Percentiles rank a stretch among this genome's conserved stretches.
These are phyloP conservation scores for Synanthedon andrenaeformis DNA, from an alignment of 2,888 invertebrate species.

Conservation along the genomic window DNA sequence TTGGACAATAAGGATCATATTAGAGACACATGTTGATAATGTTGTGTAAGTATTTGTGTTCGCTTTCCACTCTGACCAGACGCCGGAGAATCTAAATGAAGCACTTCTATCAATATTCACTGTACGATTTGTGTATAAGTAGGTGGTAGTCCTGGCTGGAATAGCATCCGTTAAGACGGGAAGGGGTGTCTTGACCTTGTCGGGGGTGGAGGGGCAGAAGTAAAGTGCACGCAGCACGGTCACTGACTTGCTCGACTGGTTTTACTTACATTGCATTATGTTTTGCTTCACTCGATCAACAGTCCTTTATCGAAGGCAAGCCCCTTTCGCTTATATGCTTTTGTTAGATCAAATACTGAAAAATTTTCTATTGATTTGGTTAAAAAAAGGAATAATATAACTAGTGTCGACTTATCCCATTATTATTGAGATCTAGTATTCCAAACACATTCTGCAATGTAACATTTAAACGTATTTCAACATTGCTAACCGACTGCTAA, in stretches of 20 bases:
- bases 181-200: slow-evolving; percentile 49
- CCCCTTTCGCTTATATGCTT: not conserved
- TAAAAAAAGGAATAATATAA: too few species aligned
- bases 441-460: too few species aligned
- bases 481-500: too few species aligned
- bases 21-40: too few species aligned
- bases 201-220: slow-evolving; percentile 28
- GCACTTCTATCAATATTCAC: slow-evolving; percentile 8
- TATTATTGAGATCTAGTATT: too few species aligned
- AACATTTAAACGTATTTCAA: too few species aligned
- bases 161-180: slow-evolving; percentile 27
- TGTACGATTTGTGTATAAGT: slow-evolving; percentile 13
- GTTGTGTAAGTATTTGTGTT: too few species aligned
- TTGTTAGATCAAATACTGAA: not conserved
- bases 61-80: not conserved
- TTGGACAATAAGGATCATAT: too few species aligned
- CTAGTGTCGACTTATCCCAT: too few species aligned
- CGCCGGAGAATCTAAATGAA: slow-evolving; percentile 4
- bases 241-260: slow-evolving; percentile 51
- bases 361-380: too few species aligned
- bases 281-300: slow-evolving; percentile 9
- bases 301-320: not conserved
- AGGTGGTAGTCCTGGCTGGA: slow-evolving; percentile 32
- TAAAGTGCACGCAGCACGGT: slow-evolving; percentile 35
- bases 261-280: slow-evolving; percentile 28